A percentile compares a stretch with the other conserved stretches of the same genome.
These are phyloP conservation scores for Amphipoea lucens DNA, from an alignment of 2,888 invertebrate genomes.

Conservation along the genomic window DNA sequence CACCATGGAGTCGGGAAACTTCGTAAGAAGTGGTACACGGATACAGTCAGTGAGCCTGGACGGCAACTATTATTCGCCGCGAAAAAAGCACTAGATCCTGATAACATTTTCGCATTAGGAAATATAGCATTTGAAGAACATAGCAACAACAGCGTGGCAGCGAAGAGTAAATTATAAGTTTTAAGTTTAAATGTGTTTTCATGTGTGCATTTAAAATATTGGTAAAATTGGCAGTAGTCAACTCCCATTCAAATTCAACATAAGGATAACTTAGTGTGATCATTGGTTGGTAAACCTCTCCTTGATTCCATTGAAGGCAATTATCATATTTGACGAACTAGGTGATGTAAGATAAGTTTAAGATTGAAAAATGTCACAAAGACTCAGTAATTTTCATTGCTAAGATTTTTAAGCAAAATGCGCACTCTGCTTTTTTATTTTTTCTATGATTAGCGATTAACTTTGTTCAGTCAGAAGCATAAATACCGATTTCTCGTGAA, in stretches of 20 bases:
- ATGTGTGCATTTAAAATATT: slow-evolving; percentile 3
- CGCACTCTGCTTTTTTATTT: slow-evolving; percentile 20
- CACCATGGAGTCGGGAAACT: slow-evolving; percentile 99
- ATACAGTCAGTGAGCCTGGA: slow-evolving; percentile 96
- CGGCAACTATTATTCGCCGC: slow-evolving; percentile 94
- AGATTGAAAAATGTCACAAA: slow-evolving; percentile 16
- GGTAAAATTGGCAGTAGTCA: slow-evolving; percentile 2
- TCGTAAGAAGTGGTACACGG: slow-evolving; percentile 95
- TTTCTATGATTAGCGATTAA: background rate
- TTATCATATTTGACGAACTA: slow-evolving; percentile 10
- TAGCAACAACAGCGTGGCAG: slow-evolving; percentile 50
- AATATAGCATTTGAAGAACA: slow-evolving; percentile 90
- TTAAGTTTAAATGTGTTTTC: background rate
- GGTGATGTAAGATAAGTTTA: slow-evolving; percentile 3
- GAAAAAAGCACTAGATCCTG: slow-evolving; percentile 97
- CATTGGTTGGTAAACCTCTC: slow-evolving; percentile 1
- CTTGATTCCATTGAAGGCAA: background rate
- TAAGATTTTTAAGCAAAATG: slow-evolving; percentile 9
- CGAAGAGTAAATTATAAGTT: slow-evolving; percentile 83
- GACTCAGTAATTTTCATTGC: slow-evolving; percentile 16
- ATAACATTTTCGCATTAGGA: slow-evolving; percentile 97
- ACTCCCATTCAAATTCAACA: slow-evolving; percentile 8
- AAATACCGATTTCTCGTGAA: background rate
- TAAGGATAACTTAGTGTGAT: slow-evolving; percentile 2
- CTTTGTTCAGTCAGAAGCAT: background rate